Evolutionary conservation across 2,888 invertebrate species (phyloP), one percentile per base, ranked within the genome.

Genomic region (Pollenia amentaria): DNA sequence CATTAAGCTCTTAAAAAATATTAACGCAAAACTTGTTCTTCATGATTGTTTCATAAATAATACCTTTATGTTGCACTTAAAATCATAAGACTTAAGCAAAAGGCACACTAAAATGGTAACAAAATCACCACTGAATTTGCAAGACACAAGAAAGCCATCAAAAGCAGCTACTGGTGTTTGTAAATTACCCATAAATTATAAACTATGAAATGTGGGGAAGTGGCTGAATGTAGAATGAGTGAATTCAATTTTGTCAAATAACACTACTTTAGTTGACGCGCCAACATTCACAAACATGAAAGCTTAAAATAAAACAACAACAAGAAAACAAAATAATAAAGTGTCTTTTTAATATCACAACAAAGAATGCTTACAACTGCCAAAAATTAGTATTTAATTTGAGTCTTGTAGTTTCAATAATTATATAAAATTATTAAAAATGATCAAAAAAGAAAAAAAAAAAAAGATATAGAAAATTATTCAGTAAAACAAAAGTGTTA

Each of bases 21-120:
- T n/a, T 51, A 79, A 44, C 11, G 14, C 46, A 72, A 76, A 84
- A 87, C 87, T 87, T 87, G 87, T 84, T 87, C 87, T 87, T 80
- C 87, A 67, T 73, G 87, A 87, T 84, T 84, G 87, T 87, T 87
- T 84, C 87, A 87, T 84, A 87, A 87, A 84, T 87, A 87, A 87
- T 87, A 84, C 87, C 80, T 87, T 87, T 87, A 87, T 87, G 84
- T 73, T 73, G 72, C 84, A 77, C 82, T 83, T 69, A 70, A 79
- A 75, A 44, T 42, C 10, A 80, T 64, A 77, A 82, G 14, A 44
- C 42, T 65, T 65, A 48, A 70, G 18, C 62, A 51, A 73, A 82
- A 78, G 57, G 53, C 48, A 72, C 53, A 64, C 46, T 9, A 29
- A 67, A 75, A 75, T 60, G 46, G 75, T 46, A 69, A 69, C 55